Evolutionary conservation across 2,797 vertebrate species (phyloP).

Genomic region (Periophthalmus magnuspinnatus): DNA sequence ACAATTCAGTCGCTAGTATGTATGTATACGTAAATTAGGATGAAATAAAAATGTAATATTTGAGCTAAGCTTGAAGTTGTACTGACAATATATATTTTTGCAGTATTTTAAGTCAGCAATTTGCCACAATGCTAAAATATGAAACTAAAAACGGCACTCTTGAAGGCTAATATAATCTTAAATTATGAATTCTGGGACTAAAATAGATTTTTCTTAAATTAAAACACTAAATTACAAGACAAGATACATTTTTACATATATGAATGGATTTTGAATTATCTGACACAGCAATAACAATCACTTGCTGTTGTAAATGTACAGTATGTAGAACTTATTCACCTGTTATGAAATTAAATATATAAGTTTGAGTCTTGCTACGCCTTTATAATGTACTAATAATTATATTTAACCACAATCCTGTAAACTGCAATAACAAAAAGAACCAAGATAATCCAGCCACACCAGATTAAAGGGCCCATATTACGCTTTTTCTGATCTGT

Average conservation of each 20-base stretch:
- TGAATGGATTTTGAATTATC: too few relatives aligned
- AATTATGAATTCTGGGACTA: slow-evolving; percentile 9
- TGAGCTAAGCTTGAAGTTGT: too few relatives aligned
- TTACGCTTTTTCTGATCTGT: too few relatives aligned
- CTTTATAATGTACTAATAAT: slow-evolving; percentile 8
- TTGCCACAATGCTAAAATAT: neutral
- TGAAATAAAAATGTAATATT: too few relatives aligned
- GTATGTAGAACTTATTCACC: too few relatives aligned
- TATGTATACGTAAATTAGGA: neutral
- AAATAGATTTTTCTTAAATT: slow-evolving; percentile 7
- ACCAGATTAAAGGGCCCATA: slow-evolving; percentile 1
- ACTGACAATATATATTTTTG: neutral
- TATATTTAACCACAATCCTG: neutral
- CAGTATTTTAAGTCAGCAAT: neutral
- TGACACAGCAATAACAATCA: too few relatives aligned
- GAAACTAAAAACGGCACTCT: neutral
- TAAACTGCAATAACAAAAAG: neutral
- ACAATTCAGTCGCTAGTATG: neutral
- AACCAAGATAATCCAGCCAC: neutral
- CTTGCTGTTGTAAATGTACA: too few relatives aligned
- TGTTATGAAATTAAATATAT: too few relatives aligned
- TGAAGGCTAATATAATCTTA: neutral
- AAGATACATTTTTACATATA: too few relatives aligned
- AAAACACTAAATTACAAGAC: neutral
- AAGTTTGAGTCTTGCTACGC: slow-evolving; percentile 8